Evolutionary conservation across 2,888 invertebrate genomes (phyloP).

Genomic region (Gastracanthus pulcherrimus): DNA sequence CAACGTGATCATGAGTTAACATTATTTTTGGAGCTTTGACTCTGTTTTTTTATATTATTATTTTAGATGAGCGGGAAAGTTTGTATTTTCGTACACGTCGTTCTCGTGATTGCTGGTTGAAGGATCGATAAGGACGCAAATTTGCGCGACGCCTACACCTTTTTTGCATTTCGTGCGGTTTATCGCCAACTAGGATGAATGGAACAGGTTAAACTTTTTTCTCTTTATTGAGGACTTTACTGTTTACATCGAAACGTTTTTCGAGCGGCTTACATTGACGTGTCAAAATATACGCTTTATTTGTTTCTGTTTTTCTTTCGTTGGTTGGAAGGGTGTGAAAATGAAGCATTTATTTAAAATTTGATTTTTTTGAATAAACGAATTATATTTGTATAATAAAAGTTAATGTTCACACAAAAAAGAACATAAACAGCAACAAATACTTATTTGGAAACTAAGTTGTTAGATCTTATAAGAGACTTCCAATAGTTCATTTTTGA

Average conservation of each 20-base stretch:
- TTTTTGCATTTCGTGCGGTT: neutral
- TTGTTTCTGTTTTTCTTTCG: no score
- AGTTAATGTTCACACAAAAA: no score
- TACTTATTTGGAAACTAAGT: neutral
- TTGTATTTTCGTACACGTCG: neutral
- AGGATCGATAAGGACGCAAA: neutral
- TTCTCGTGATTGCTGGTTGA: neutral
- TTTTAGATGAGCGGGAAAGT: neutral
- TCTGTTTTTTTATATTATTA: slow-evolving; percentile 2
- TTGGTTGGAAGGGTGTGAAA: no score
- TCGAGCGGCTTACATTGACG: no score
- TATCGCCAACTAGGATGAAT: no score
- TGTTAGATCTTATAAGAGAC: slow-evolving; percentile 1
- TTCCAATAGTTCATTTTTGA: slow-evolving; percentile 25
- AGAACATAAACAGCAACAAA: neutral
- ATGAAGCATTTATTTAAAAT: no score
- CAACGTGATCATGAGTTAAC: neutral
- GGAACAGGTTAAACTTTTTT: no score
- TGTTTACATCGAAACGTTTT: no score
- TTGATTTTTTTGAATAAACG: no score
- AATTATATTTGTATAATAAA: no score
- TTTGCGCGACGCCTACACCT: neutral
- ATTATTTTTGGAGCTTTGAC: neutral
- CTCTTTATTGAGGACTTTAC: no score
- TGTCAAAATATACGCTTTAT: no score